Base-by-base conservation (phyloP, 2,797 vertebrate species). In the Rallus crepitans region DNA sequence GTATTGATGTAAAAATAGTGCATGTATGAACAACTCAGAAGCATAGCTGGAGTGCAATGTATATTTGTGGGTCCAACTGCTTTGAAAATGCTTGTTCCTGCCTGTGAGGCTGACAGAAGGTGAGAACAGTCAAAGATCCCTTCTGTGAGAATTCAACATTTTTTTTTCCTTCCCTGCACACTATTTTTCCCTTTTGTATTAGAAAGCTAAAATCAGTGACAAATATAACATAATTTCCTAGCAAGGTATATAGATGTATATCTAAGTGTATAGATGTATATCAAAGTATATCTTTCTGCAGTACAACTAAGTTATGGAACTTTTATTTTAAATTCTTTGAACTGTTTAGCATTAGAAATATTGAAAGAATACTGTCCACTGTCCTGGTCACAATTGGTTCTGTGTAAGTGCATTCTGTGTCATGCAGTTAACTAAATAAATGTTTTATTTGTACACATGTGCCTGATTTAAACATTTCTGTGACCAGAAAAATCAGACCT, bases 1-100 rank as follows among this genome's bases (percentile, higher is more conserved):
- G 93, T 77, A 95, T 95, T 97, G 96, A 93, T 90, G 96, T 80
- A 60, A 97, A 97, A 96, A 96, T 95, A 96, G 84, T 78, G 86
- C 71, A 82, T 73, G 78, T 84, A 93, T 90, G 94, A 96, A 87
- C 78, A 95, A 91, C 82, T 93, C 84, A 75, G 86, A 94, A 83
- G 91, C 71, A 70, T 90, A 97, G 88, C 80, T 92, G 92, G 73
- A 97, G 82, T 64, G 87, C 81, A 84, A 88, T 61, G 94, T 76
- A 40, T 92, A 91, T 70, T 92, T 94, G 82, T 94, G 66, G 33
- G 82, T 78, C 65, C 52, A 95, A 93, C 75, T 86, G 79, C 85
- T 96, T 97, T 93, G 95, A 94, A 96, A 96, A 83, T 91, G 31
- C 61, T 89, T 93, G 37, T 87, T 89, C 35, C 72, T 94, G 82